A percentile compares a stretch with the other conserved stretches of the same genome.
Evolutionary conservation across 2,888 invertebrate species (phyloP).

Genomic region (Lepidochrysops patricia): DNA sequence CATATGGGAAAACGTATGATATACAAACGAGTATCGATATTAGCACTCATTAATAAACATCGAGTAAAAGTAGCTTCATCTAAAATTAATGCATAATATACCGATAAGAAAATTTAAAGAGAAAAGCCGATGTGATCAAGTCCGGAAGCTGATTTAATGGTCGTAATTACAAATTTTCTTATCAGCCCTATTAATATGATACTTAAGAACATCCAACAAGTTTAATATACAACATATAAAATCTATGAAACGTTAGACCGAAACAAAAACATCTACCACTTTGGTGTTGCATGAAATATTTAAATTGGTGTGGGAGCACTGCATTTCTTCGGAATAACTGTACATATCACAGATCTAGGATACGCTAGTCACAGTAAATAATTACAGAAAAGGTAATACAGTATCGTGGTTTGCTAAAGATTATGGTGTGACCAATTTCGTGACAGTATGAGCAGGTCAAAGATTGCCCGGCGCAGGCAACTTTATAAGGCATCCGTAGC

Average conservation of each 20-base stretch:
- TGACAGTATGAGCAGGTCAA: slow-evolving; percentile 29
- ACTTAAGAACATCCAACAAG: not conserved
- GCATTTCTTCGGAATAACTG: slow-evolving; percentile 1
- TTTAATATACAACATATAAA: not conserved
- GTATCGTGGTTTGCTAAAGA: slow-evolving; percentile 11
- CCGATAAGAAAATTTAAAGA: not conserved
- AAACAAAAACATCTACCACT: not conserved
- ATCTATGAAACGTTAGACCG: not conserved
- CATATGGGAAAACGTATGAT: not conserved
- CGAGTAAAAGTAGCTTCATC: not conserved
- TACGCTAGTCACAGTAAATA: slow-evolving; percentile 9
- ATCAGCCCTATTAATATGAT: not conserved
- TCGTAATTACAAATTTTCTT: not conserved
- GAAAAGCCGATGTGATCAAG: not conserved
- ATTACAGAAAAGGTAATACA: slow-evolving; percentile 12
- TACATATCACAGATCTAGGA: slow-evolving; percentile 10
- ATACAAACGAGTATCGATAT: not conserved
- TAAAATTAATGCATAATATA: not conserved
- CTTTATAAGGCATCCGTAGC: slow-evolving; percentile 29
- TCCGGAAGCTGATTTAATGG: not conserved
- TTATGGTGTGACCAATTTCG: slow-evolving; percentile 13
- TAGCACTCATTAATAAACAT: slow-evolving; percentile 1
- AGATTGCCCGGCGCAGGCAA: slow-evolving; percentile 28
- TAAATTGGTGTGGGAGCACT: not conserved
- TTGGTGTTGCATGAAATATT: slow-evolving; percentile 5